A percentile compares a stretch with the other conserved stretches of the same genome.
Evolutionary conservation across 2,113 vertebrate species (phyloP).

Genomic region (Poeciliopsis prolifica): DNA sequence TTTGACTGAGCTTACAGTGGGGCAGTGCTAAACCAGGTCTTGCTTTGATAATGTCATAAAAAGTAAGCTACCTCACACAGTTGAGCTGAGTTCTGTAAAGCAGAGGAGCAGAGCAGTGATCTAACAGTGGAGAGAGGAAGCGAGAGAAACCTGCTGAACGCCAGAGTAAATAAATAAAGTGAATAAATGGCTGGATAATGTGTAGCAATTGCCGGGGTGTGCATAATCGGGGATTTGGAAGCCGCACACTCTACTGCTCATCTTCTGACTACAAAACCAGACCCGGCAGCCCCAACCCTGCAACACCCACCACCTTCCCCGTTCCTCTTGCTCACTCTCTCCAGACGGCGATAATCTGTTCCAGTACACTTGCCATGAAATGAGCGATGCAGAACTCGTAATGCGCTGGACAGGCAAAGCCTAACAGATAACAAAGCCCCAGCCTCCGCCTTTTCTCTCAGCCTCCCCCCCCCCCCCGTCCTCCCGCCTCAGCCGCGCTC

Average conservation of each 20-base stretch:
- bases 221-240: slow-evolving; percentile 74
- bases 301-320: not conserved
- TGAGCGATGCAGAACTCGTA: slow-evolving; percentile 70
- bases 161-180: slow-evolving; percentile 61
- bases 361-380: slow-evolving; percentile 77
- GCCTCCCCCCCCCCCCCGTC: not conserved
- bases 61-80: not conserved
- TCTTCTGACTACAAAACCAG: slow-evolving; percentile 69
- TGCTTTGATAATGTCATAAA: not conserved
- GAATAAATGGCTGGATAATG: slow-evolving; percentile 65
- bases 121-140: slow-evolving; percentile 4
- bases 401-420: slow-evolving; percentile 72
- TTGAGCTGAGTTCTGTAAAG: slow-evolving; percentile 1
- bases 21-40: not conserved
- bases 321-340: slow-evolving; percentile 36
- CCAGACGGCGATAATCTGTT: slow-evolving; percentile 75
- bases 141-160: slow-evolving; percentile 60
- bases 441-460: slow-evolving; percentile 4
- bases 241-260: slow-evolving; percentile 63
- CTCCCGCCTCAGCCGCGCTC: not conserved
- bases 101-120: not conserved
- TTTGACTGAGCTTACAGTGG: not conserved
- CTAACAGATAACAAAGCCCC: slow-evolving; percentile 75
- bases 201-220: slow-evolving; percentile 61
- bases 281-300: slow-evolving; percentile 9